Base-by-base conservation (phyloP, 2,888 invertebrate species). In the Eupithecia insigniata region DNA sequence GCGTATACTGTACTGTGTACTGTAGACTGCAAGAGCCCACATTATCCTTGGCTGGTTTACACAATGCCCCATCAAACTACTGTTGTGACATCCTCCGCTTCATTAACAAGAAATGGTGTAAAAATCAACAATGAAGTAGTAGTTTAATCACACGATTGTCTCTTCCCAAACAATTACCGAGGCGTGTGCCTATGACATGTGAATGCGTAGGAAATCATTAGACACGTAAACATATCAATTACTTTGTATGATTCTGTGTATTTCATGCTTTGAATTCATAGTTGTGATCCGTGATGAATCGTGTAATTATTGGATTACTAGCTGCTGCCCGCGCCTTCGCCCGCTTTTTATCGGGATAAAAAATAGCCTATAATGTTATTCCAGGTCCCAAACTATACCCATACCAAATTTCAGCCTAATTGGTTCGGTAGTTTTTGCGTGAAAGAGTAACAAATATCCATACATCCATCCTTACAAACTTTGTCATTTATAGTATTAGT, bases 141-240 rank as follows among this genome's bases (percentile, higher is more conserved):
- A 28, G 62, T 68, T 51, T 43, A 28, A 39, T 74, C 71, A 60
- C 71, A 74, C 71, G 71, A 74, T 71, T 74, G 64, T 71, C 64
- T 67, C 34, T 36, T 55, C 55, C 34, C 26, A 43, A 55, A 69
- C 58, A 65, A 74, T 67, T 58, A 68, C 16, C 1, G 14, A 67
- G 62, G 69, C 67, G 69, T 70, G 71, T 67, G 71, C 66, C 69
- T 69, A 16, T 32, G 71, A 71, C 71, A 71, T 71, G 69, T 71
- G 71, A 69, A 69, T 73, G 65, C 28, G 58, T 74, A 71, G 71
- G 74, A 71, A 74, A 69, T 71, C 62, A 70, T 71, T 74, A 68
- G 28, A 66, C 18, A 36, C 30, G 26, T 64, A 36, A 73, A 62
- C 22, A 14, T 64, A 68, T 72, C 70, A 55, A 28, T 70, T 64